Base-by-base conservation (phyloP, 1,140 invertebrate species). In the Elysia chlorotica region DNA sequence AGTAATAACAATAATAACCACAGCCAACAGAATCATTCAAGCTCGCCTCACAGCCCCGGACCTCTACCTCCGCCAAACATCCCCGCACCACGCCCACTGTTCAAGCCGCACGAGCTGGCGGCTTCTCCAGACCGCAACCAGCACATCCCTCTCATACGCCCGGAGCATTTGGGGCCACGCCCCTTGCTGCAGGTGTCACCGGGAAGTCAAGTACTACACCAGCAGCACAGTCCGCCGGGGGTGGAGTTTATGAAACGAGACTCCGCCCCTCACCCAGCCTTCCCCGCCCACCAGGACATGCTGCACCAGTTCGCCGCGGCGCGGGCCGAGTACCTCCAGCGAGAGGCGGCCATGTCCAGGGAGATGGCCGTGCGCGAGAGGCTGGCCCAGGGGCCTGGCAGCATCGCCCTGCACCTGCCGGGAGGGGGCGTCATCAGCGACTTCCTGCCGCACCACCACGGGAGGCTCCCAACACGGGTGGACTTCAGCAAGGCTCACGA, bases 401-500 rank as follows among this genome's bases (percentile, higher is more conserved):
- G n/a, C n/a, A n/a, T n/a, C n/a, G n/a, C n/a, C n/a, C n/a, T n/a
- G n/a, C n/a, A n/a, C n/a, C n/a, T n/a, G n/a, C n/a, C n/a, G n/a
- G n/a, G n/a, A n/a, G n/a, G n/a, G n/a, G 69, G 69, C 23, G 23
- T 71, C 3, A 23, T 59, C 3, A 30, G 41, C 31, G 69, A 62
- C 31, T 71, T 71, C 25, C 30, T 62, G 5, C 57, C 36, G 1
- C 57, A 71, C 63, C 33, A 62, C 3, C n/a, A n/a, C n/a, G n/a
- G n/a, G n/a, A n/a, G n/a, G n/a, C n/a, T n/a, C n/a, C n/a, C n/a
- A n/a, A n/a, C n/a, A n/a, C 56, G 69, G 33, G 59, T 71, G n/a
- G 69, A 71, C 37, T 71, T 62, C 33, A 41, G 37, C 69, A 71
- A 71, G 63, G 69, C 69, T 31, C 69, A 71, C 14, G 69, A 71